phyloP scores from a whole-genome alignment of 2,797 vertebrate species.

The Echeneis naucrates region DNA sequence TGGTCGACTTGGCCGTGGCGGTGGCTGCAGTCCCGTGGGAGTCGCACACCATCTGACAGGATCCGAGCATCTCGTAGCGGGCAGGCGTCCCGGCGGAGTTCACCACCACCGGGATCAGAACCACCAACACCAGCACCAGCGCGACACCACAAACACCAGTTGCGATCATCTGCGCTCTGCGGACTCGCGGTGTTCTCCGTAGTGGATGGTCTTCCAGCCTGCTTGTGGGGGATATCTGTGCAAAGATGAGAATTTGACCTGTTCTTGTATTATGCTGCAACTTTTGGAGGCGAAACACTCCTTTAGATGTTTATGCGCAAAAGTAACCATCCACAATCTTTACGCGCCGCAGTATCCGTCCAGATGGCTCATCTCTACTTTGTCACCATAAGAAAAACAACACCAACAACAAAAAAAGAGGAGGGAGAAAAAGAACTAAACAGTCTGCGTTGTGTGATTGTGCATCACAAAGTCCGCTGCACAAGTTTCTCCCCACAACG shows the following conservation, averaged over 20 bases:
- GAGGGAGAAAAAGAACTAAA: conserved; percentile 3
- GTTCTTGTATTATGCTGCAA: conserved; percentile 33
- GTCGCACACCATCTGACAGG: conserved; percentile 98
- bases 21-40: conserved; percentile 91
- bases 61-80: conserved; percentile 97
- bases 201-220: conserved; percentile 93
- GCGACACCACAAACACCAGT: conserved; percentile 96
- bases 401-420: conserved; percentile 1
- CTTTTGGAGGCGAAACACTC: conserved; percentile 50
- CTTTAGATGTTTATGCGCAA: conserved; percentile 55
- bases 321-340: conserved; percentile 76
- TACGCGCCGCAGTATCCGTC: conserved; percentile 55
- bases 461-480: conserved; percentile 36
- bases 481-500: conserved; percentile 61
- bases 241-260: conserved; percentile 53
- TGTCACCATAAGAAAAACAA: neutral
- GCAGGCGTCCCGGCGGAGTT: conserved; percentile 93
- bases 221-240: conserved; percentile 90
- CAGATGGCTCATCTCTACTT: conserved; percentile 56
- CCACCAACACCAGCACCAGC: conserved; percentile 95
- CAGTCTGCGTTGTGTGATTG: conserved; percentile 2
- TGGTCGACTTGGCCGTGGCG: conserved; percentile 86
- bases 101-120: conserved; percentile 97
- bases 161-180: conserved; percentile 95
- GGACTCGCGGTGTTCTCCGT: conserved; percentile 90